Evolutionary conservation across 2,888 invertebrate species (phyloP).

Genomic region (Pristionchus japonicus): DNA sequence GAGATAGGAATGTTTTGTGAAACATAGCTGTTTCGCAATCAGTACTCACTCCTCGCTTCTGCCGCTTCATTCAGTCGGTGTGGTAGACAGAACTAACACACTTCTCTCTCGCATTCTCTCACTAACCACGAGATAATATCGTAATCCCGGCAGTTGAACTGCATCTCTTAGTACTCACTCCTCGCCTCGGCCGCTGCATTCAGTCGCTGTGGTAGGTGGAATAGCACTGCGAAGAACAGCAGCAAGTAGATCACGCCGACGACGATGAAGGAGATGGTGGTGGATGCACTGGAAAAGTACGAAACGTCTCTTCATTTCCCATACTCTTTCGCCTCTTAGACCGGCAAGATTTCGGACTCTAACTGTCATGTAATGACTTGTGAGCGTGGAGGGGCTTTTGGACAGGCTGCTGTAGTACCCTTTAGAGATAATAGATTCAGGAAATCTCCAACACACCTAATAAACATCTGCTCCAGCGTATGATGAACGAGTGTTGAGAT

Average conservation of each 20-base stretch:
- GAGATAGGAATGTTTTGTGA: too few species aligned
- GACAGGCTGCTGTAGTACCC: too few species aligned
- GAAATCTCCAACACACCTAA: background rate
- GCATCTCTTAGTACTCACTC: too few species aligned
- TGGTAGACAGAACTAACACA: background rate
- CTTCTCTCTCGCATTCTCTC: background rate
- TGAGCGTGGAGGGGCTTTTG: too few species aligned
- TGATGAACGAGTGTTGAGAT: background rate
- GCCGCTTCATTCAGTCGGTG: background rate
- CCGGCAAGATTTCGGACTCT: too few species aligned
- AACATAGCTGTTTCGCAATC: too few species aligned
- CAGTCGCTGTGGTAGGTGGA: background rate
- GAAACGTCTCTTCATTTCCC: too few species aligned
- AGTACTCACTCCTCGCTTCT: background rate
- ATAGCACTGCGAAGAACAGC: background rate
- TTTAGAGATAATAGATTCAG: background rate
- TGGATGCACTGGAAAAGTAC: background rate
- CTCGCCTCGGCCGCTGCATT: background rate
- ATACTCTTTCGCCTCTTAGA: too few species aligned
- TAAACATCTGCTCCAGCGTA: conserved; percentile 20
- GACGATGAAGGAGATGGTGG: background rate
- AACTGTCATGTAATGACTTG: too few species aligned
- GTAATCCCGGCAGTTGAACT: too few species aligned
- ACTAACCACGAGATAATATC: background rate
- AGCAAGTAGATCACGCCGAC: background rate